A percentile compares a stretch with the other conserved stretches of the same genome.
phyloP scores from a whole-genome alignment of 37 sponge, comb jelly and placozoan genomes.

The Ephydatia muelleri region DNA sequence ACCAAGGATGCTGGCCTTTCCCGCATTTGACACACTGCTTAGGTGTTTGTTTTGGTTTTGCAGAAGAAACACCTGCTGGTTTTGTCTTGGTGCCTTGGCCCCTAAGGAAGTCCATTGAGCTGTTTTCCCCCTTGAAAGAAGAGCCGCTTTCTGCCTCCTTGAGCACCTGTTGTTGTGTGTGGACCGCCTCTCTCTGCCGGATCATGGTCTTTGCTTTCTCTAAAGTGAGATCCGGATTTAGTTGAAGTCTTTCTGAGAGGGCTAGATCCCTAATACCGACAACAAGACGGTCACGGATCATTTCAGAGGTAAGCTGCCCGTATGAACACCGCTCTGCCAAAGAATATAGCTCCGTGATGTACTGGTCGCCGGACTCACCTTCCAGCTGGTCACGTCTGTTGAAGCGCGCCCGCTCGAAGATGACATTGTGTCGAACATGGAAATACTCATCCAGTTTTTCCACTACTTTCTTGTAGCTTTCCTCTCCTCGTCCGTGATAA shows the following conservation, averaged over 20 bases:
- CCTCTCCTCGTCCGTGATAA: slow-evolving; percentile 18
- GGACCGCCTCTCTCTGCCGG: slow-evolving; percentile 27
- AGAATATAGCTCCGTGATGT: slow-evolving; percentile 11
- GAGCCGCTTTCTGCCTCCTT: neutral
- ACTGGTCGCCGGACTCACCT: slow-evolving; percentile 26
- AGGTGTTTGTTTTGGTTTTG: neutral
- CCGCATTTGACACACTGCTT: slow-evolving; percentile 11
- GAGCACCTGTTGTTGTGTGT: slow-evolving; percentile 17
- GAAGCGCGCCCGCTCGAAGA: slow-evolving; percentile 5
- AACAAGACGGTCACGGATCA: slow-evolving; percentile 27
- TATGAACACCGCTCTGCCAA: slow-evolving; percentile 7
- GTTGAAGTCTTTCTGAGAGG: slow-evolving; percentile 15
- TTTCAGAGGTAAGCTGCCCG: neutral
- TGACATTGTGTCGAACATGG: slow-evolving; percentile 6
- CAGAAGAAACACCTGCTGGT: no score
- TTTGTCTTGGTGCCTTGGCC: no score
- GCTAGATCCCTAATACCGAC: slow-evolving; percentile 23
- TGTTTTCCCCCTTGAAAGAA: no score
- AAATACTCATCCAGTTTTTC: slow-evolving; percentile 24
- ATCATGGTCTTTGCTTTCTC: slow-evolving; percentile 30
- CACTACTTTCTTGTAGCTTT: slow-evolving; percentile 16
- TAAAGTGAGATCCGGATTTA: slow-evolving; percentile 31
- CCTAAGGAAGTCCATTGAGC: no score
- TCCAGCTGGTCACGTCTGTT: slow-evolving; percentile 17
- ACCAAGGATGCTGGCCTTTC: neutral